These are phyloP conservation scores for Astyanax mexicanus DNA, from an alignment of 2,797 vertebrate genomes.

Conservation along the genomic window DNA sequence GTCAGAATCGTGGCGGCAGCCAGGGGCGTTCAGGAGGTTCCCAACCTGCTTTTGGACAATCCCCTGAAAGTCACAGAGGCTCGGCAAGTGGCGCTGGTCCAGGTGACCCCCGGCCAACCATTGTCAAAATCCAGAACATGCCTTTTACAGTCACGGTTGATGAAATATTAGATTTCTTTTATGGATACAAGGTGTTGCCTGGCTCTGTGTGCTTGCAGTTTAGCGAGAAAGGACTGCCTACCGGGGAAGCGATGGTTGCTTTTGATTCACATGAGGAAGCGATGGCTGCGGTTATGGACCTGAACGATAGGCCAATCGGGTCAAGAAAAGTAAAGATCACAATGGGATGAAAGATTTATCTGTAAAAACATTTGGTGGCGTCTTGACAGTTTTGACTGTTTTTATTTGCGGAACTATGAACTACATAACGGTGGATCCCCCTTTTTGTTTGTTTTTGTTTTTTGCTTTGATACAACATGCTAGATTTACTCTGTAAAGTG, in stretches of 20 bases:
- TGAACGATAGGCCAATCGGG: slow-evolving; percentile 98
- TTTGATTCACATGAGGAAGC: slow-evolving; percentile 98
- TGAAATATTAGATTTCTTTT: slow-evolving; percentile 99
- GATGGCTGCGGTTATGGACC: slow-evolving; percentile 93
- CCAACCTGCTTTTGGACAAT: slow-evolving; percentile 82
- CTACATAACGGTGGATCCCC: background rate
- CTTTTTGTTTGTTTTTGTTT: slow-evolving; percentile 35
- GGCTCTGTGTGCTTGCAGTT: slow-evolving; percentile 97
- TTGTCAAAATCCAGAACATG: slow-evolving; percentile 99
- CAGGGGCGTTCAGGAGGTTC: slow-evolving; percentile 72
- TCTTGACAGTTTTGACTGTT: slow-evolving; percentile 7
- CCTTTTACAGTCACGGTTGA: slow-evolving; percentile 97
- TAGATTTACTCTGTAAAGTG: slow-evolving; percentile 1
- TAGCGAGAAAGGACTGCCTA: slow-evolving; percentile 96
- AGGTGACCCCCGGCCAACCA: slow-evolving; percentile 89
- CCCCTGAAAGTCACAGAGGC: slow-evolving; percentile 84
- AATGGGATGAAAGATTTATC: slow-evolving; percentile 81
- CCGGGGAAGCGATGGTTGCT: slow-evolving; percentile 98
- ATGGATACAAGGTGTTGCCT: slow-evolving; percentile 96
- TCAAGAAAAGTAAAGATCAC: slow-evolving; percentile 97
- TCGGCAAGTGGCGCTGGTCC: slow-evolving; percentile 82
- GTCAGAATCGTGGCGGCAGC: slow-evolving; percentile 79
- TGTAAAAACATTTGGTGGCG: too few relatives aligned
- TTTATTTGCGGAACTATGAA: slow-evolving; percentile 25
- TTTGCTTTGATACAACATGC: slow-evolving; percentile 11